Percentiles rank a stretch among this genome's conserved stretches.
phyloP scores from a whole-genome alignment of 2,888 invertebrate species.

The Chrysomela aeneicollis region DNA sequence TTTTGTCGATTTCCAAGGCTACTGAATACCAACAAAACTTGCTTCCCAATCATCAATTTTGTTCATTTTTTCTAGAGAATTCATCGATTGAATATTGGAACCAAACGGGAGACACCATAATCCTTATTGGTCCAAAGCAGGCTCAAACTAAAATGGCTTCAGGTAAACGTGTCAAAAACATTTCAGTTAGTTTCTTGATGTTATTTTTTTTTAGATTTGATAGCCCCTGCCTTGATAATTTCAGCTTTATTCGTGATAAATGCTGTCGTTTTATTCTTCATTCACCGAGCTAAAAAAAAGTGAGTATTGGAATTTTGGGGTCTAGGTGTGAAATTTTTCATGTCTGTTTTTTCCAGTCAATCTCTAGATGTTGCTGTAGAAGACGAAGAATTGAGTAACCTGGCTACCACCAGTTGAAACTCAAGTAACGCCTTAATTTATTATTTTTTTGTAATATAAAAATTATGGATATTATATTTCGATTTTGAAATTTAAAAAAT shows the following conservation, averaged over 20 bases:
- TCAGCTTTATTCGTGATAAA: slow-evolving; percentile 76
- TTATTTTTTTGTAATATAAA: slow-evolving; percentile 25
- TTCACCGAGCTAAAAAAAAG: slow-evolving; percentile 77
- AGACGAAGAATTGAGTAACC: slow-evolving; percentile 58
- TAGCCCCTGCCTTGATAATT: slow-evolving; percentile 76
- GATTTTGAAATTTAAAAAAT: slow-evolving; percentile 3
- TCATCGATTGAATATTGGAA: slow-evolving; percentile 28
- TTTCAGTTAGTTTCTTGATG: not conserved
- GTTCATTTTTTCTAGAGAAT: slow-evolving; percentile 33
- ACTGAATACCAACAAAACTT: no score
- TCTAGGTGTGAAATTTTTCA: not conserved
- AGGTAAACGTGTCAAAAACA: not conserved
- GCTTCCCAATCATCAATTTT: no score
- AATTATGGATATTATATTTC: slow-evolving; percentile 16
- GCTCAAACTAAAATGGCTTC: slow-evolving; percentile 15
- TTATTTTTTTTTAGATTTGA: slow-evolving; percentile 67
- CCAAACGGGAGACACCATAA: slow-evolving; percentile 33
- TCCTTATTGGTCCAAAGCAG: slow-evolving; percentile 10
- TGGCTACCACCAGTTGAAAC: slow-evolving; percentile 35
- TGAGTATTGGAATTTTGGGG: slow-evolving; percentile 49
- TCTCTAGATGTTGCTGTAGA: slow-evolving; percentile 46
- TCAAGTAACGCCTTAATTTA: slow-evolving; percentile 32
- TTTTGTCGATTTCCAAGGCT: no score
- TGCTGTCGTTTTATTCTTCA: slow-evolving; percentile 76
- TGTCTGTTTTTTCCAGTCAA: slow-evolving; percentile 39